Evolutionary conservation across 2,113 vertebrate genomes (phyloP).

Genomic region (Geothlypis trichas): DNA sequence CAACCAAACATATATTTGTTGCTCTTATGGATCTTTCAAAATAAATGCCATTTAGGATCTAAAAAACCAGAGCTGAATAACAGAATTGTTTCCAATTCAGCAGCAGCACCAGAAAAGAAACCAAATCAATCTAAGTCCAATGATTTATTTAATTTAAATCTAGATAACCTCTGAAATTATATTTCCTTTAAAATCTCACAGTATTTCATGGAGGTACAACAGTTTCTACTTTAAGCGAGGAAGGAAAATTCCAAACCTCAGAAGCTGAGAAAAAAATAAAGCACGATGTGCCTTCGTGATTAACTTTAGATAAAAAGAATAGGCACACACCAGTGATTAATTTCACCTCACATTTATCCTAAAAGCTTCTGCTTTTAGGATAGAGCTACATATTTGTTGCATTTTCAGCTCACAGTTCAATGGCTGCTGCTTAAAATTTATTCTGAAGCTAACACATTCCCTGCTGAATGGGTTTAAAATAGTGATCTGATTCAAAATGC

Average conservation of each 20-base stretch:
- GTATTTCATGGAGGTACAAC: neutral
- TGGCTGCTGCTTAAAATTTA: slow-evolving; percentile 8
- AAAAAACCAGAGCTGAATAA: neutral
- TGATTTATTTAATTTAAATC: neutral
- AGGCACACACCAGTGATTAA: neutral
- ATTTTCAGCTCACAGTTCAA: slow-evolving; percentile 21
- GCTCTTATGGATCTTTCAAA: neutral
- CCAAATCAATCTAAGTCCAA: neutral
- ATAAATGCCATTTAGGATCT: neutral
- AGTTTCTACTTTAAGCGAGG: neutral
- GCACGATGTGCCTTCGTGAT: neutral
- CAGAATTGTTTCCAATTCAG: neutral
- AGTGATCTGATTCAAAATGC: neutral
- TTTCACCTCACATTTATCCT: neutral
- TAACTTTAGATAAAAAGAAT: neutral
- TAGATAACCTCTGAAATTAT: neutral
- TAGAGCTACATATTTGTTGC: neutral
- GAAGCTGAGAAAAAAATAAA: neutral
- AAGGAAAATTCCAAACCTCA: neutral
- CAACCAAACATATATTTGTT: neutral
- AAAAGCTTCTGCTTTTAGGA: neutral
- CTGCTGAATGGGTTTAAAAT: slow-evolving; percentile 11
- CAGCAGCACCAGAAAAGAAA: neutral
- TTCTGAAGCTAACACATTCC: neutral
- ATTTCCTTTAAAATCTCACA: neutral